phyloP scores from a whole-genome alignment of 2,888 invertebrate species.

The Drosophila austrosaltans region DNA sequence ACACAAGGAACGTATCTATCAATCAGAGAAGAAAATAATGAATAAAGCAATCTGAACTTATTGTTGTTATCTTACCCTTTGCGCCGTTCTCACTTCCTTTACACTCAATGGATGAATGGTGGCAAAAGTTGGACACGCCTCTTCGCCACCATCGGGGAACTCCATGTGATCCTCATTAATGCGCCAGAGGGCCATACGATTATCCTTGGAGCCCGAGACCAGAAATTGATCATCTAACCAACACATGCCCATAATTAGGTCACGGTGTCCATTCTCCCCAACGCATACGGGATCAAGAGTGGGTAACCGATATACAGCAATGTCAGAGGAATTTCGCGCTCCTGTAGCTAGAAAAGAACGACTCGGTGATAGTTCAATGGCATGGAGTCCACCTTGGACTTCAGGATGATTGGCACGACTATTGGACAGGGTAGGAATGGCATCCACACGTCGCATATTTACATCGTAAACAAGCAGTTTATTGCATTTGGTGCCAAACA shows the following conservation, averaged over 20 bases:
- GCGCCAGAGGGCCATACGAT: slow-evolving; percentile 95
- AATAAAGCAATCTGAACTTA: not conserved
- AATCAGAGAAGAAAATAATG: slow-evolving; percentile 27
- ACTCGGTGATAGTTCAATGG: slow-evolving; percentile 97
- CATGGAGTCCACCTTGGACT: slow-evolving; percentile 94
- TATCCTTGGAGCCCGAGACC: slow-evolving; percentile 96
- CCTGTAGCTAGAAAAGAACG: slow-evolving; percentile 95
- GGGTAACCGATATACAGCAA: slow-evolving; percentile 94
- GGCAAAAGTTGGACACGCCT: slow-evolving; percentile 83
- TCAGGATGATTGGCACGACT: slow-evolving; percentile 84
- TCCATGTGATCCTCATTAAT: slow-evolving; percentile 85
- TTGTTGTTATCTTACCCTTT: slow-evolving; percentile 82
- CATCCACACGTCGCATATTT: slow-evolving; percentile 92
- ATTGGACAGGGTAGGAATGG: slow-evolving; percentile 93
- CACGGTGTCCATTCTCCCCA: slow-evolving; percentile 94
- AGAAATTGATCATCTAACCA: slow-evolving; percentile 98
- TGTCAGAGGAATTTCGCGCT: slow-evolving; percentile 95
- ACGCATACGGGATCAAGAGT: slow-evolving; percentile 97
- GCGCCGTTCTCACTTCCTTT: slow-evolving; percentile 91
- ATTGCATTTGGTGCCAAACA: slow-evolving; percentile 98
- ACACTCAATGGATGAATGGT: slow-evolving; percentile 88
- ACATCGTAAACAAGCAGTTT: slow-evolving; percentile 97
- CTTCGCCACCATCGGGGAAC: slow-evolving; percentile 81
- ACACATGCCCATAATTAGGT: slow-evolving; percentile 95
- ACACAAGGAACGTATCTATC: slow-evolving; percentile 90